Base-by-base conservation (phyloP, 2,888 invertebrate genomes). In the Mechanitis mazaeus region DNA sequence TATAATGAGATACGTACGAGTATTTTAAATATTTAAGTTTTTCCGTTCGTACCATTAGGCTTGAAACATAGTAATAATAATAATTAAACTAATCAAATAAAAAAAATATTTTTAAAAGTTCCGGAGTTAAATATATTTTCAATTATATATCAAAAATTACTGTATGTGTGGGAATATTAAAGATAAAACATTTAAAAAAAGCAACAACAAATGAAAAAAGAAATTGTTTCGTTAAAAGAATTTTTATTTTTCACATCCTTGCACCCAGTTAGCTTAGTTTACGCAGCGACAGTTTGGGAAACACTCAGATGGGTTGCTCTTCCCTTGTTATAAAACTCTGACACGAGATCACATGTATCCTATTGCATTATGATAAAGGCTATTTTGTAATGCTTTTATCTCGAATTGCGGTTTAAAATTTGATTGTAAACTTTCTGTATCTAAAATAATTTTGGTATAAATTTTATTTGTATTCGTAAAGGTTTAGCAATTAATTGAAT, bases 261-360 rank as follows among this genome's bases (percentile, higher is more conserved):
- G 56, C 6, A 7, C 38, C 33, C 66, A 74, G 73, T 73, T 74
- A 68, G 74, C 74, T 73, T 76, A 74, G 70, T 76, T 76, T 71
- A 69, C 69, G 68, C 69, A 70, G 72, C 69, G 72, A 73, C 73
- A 74, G 73, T 71, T 76, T 75, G 74, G 70, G 64, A 69, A 69
- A 65, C 67, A 67, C 66, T 68, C 67, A 63, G 65, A 65, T 65
- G 65, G 60, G 50, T 50, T 31, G 64, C 66, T 59, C 59, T 64
- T 59, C 55, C 58, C 68, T 68, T 69, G 69, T 71, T 71, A 67
- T 67, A 65, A 67, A 70, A 69, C 66, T 69, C 62, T 65, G 55
- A 50, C 60, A 42, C 35, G 38, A 58, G 47, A 31, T 11, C 47
- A n/a, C 9, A 9, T 47, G 31, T 11, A 54, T 55, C 42, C 7